Evolutionary conservation across 1,140 invertebrate genomes (phyloP), one percentile per base, ranked within the genome.

Genomic region (Pissodes strobi): DNA sequence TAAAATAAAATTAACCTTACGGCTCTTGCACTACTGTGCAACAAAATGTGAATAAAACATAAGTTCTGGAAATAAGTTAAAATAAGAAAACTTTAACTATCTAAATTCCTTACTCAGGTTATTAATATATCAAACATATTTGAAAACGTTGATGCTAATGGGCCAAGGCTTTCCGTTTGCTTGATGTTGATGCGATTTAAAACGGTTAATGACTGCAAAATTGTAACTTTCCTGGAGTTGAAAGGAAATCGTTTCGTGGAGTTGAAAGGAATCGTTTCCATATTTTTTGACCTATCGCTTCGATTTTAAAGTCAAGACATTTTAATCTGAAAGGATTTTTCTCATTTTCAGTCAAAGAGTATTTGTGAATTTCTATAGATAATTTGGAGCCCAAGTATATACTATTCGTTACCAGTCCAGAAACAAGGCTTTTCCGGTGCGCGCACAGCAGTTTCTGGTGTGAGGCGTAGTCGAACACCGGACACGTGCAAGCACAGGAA

Each of bases 231-330:
- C 4, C 43, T 12, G 19, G 43, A 46, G 18, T 46, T 4, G 18
- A 46, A 46, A 46, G 19, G 43, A 46, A 46, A 46, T 21, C 43
- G 43, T 21, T 17, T 15, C n/a, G n/a, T n/a, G n/a, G n/a, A n/a
- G n/a, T n/a, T n/a, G n/a, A n/a, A n/a, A n/a, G n/a, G n/a, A n/a
- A n/a, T n/a, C n/a, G n/a, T n/a, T n/a, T n/a, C n/a, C n/a, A n/a
- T n/a, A n/a, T n/a, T n/a, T n/a, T n/a, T 21, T 46, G 43, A 15
- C 19, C 19, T 18, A 46, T 21, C 18, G 13, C 43, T 17, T 46
- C 43, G 18, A 46, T 46, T 12, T 46, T 13, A 46, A 46, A 46
- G 18, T 46, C 43, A 15, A 46, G 43, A 21, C 43, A 46, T 46
- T 46, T 46, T 46, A 21, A 18, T 46, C 18, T 46, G 18, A 46